These are phyloP conservation scores for Nyctalus aviator DNA, from an alignment of 2,797 vertebrate genomes.

Conservation along the genomic window DNA sequence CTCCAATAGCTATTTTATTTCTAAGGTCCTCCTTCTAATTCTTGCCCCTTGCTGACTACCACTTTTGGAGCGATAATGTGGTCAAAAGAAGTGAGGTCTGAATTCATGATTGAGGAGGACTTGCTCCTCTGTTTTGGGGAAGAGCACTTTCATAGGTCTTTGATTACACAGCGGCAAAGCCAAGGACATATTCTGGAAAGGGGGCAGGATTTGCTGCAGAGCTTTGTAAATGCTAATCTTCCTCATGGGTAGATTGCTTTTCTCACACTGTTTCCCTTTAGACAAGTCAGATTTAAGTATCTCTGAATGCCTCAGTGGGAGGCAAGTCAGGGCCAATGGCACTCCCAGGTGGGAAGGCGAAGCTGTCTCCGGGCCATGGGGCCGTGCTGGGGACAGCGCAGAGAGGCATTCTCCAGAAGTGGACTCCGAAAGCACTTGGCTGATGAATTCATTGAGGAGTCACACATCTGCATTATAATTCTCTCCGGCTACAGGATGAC, in stretches of 20 bases:
- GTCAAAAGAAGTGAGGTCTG: not conserved
- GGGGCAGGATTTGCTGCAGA: not conserved
- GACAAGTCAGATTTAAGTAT: not conserved
- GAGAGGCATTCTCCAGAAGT: not conserved
- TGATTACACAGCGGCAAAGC: not conserved
- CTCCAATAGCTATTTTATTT: not conserved
- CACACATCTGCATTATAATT: not conserved
- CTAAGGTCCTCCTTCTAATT: no score
- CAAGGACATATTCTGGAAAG: not conserved
- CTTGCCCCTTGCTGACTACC: no score
- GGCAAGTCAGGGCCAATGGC: not conserved
- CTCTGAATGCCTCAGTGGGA: not conserved
- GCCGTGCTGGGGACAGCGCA: not conserved
- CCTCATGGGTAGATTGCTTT: not conserved
- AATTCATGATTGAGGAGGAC: conserved; percentile 16
- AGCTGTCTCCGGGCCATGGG: not conserved
- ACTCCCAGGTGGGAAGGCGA: not conserved
- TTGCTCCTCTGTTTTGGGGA: not conserved
- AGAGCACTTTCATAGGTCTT: not conserved
- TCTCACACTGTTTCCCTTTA: not conserved
- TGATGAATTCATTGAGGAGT: not conserved
- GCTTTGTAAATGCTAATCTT: not conserved
- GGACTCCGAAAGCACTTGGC: not conserved
- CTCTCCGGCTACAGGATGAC: not conserved
- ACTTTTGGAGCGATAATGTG: no score